Evolutionary conservation across 2,113 vertebrate species (phyloP), one percentile per base, ranked within the genome.

Genomic region (Sakesphorus luctuosus): DNA sequence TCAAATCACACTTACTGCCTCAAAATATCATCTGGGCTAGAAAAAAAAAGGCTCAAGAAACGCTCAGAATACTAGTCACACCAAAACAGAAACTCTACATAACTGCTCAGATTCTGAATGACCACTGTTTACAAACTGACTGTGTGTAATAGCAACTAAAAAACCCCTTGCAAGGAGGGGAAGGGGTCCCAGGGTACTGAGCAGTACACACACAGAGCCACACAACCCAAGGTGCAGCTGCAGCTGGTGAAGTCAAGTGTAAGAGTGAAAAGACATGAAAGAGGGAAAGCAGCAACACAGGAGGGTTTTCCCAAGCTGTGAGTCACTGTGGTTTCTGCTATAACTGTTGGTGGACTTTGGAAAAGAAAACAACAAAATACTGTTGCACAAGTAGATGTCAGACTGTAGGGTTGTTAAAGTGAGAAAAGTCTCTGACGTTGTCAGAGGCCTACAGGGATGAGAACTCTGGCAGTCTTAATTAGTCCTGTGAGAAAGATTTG

Each of bases 101-200:
- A 26, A 33, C 19, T 50, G 14, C 26, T 59, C 75, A 71, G 25
- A 17, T 35, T 59, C 75, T 78, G 36, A 86, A 11, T 24, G 31
- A 21, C 44, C 5, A 2, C 33, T 61, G 76, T 29, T 84, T 84
- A 61, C 47, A 81, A 50, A 36, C 18, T 20, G 29, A 43, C 50
- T 62, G 24, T 0, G 1, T 7, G 35, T 3, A 20, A 26, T 2
- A 24, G 61, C 38, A 36, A 66, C 53, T 58, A 14, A 40, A 46
- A 7, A 23, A 2, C 3, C 21, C 52, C 19, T 0, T 4, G 3
- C 0, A 7, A 53, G 58, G 53, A 46, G 59, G 9, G 24, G 7
- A 13, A 72, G 28, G 43, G 38, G 28, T 26, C 47, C 36, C 49
- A 1, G 18, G 13, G 11, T 3, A 4, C 13, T 2, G 13, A 68